Conservation (phyloP, 2,797 vertebrate species). For the Morus bassanus region DNA sequence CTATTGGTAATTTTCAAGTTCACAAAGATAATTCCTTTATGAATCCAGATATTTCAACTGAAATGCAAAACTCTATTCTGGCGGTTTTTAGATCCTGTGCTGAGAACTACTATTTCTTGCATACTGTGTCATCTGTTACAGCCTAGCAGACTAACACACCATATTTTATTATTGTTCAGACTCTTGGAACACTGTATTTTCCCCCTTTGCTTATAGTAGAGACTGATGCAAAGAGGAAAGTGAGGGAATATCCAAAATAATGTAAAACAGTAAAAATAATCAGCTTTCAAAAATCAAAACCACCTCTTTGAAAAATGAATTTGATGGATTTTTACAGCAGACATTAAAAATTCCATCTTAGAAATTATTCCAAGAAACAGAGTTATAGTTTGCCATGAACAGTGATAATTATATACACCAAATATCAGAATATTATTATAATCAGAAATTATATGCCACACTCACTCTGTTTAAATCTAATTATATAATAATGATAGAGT, state of each 20-base stretch:
- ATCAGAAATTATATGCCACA: not conserved
- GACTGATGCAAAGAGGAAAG: not conserved
- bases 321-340: not conserved
- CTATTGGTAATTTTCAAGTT: not conserved
- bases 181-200: not conserved
- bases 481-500: not conserved
- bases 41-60: not conserved
- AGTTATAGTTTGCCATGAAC: not conserved
- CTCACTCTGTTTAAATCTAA: not conserved
- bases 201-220: not conserved
- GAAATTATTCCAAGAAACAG: not conserved
- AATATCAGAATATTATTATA: not conserved
- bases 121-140: not conserved
- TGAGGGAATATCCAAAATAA: not conserved
- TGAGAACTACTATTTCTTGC: not conserved
- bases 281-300: slow-evolving; percentile 15
- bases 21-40: not conserved
- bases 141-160: not conserved
- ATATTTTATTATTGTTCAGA: not conserved
- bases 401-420: not conserved
- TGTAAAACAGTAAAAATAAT: slow-evolving; percentile 21
- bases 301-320: not conserved
- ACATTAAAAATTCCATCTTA: not conserved
- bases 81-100: not conserved
- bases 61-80: not conserved